Conservation (phyloP, 2,113 vertebrate genomes). For the Rhagologus leucostigma region DNA sequence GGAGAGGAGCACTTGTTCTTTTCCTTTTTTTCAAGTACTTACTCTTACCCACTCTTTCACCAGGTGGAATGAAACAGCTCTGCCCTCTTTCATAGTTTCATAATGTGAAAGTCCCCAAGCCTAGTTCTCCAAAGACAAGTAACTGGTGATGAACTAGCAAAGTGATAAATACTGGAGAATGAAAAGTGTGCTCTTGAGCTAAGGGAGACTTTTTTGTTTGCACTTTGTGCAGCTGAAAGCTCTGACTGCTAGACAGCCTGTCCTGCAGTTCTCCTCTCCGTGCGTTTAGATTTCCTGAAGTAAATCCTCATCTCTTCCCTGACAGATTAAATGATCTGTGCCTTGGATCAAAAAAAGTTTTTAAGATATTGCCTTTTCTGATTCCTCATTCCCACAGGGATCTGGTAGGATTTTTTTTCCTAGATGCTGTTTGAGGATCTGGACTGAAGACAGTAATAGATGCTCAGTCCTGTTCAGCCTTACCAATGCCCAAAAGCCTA, state of each 20-base stretch:
- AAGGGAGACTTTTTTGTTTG: accelerated
- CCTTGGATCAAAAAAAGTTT: neutral
- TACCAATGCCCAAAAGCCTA: neutral
- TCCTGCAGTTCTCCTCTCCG: neutral
- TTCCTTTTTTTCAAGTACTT: neutral
- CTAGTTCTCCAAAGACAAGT: neutral
- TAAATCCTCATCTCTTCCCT: neutral
- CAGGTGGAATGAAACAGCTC: neutral
- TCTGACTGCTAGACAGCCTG: neutral
- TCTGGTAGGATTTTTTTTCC: neutral
- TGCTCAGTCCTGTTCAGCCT: neutral
- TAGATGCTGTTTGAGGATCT: neutral
- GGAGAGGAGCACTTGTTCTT: neutral
- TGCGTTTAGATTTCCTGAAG: neutral
- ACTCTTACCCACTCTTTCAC: neutral
- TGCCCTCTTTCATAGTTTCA: neutral
- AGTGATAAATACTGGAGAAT: neutral
- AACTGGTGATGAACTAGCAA: neutral
- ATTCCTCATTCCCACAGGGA: neutral
- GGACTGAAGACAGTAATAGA: neutral
- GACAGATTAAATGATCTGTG: neutral
- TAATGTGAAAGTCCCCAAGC: neutral
- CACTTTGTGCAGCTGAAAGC: neutral
- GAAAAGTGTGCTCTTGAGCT: neutral
- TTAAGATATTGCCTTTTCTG: neutral